phyloP scores from a whole-genome alignment of 2,888 invertebrate genomes.

The Habrosyne pyritoides region DNA sequence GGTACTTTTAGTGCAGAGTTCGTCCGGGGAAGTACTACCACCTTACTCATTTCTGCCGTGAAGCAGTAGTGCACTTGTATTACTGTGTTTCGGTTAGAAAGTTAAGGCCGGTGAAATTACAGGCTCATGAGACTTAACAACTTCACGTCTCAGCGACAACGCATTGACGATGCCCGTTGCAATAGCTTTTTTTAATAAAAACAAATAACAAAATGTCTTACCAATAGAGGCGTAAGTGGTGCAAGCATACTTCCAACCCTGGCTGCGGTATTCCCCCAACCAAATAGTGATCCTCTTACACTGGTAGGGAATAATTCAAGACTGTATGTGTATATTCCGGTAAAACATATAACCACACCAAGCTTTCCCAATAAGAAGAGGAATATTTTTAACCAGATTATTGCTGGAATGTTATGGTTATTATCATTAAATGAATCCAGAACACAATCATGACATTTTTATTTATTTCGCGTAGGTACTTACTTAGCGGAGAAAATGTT shows the following conservation, averaged over 20 bases:
- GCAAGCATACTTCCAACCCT: conserved; percentile 69
- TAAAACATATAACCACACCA: conserved; percentile 64
- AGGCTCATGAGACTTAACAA: too few species aligned
- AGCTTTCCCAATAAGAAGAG: conserved; percentile 63
- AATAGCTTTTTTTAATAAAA: background rate
- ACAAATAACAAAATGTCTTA: conserved; percentile 35
- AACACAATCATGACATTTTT: conserved; percentile 1
- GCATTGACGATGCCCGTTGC: too few species aligned
- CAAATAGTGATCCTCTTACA: conserved; percentile 64
- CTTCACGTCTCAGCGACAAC: too few species aligned
- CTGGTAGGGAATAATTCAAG: conserved; percentile 70
- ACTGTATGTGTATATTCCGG: conserved; percentile 67
- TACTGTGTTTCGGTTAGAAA: too few species aligned
- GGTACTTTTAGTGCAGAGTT: too few species aligned
- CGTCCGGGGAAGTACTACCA: too few species aligned
- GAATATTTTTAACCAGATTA: conserved; percentile 60
- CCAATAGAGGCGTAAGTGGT: conserved; percentile 66
- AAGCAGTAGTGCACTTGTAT: too few species aligned
- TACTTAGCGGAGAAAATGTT: conserved; percentile 58
- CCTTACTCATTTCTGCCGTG: too few species aligned
- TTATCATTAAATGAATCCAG: conserved; percentile 1
- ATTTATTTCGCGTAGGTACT: conserved; percentile 47
- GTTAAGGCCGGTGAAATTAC: too few species aligned
- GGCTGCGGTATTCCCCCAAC: conserved; percentile 62
- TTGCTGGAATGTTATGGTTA: conserved; percentile 45